A percentile compares a stretch with the other conserved stretches of the same genome.
Evolutionary conservation across 2,888 invertebrate genomes (phyloP).

Genomic region (Heliothis peltigera): DNA sequence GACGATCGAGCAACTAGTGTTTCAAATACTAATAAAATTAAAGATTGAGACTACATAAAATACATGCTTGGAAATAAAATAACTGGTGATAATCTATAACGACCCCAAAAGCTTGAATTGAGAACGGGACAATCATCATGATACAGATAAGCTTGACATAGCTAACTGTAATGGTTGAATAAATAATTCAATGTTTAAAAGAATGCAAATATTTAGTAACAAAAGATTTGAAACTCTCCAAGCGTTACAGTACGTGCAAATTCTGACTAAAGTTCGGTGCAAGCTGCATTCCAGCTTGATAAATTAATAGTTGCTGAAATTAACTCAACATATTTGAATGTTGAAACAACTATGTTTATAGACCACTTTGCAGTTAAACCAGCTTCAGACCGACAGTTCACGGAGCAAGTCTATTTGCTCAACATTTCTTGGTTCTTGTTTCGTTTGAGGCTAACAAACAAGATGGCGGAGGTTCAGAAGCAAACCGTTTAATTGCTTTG

Average conservation of each 20-base stretch:
- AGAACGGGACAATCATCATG: conserved; percentile 3
- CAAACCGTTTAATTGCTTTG: conserved; percentile 37
- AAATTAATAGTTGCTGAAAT: neutral
- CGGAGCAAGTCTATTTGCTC: conserved; percentile 24
- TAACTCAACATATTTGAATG: neutral
- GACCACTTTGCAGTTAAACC: conserved; percentile 1
- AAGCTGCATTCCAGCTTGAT: neutral
- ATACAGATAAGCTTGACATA: neutral
- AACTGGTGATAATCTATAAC: neutral
- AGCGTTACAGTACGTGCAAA: neutral
- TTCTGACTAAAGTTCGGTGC: neutral
- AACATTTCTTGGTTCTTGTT: conserved; percentile 16
- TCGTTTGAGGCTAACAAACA: conserved; percentile 27
- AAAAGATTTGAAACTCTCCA: neutral
- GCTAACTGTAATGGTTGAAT: too few species aligned
- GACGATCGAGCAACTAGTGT: neutral
- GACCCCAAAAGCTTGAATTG: too few species aligned
- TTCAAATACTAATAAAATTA: conserved; percentile 12
- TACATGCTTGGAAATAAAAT: too few species aligned
- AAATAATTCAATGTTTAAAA: too few species aligned
- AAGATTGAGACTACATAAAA: too few species aligned
- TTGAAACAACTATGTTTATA: neutral
- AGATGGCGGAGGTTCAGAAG: conserved; percentile 1
- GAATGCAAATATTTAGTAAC: too few species aligned
- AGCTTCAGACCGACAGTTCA: conserved; percentile 13